phyloP scores from a whole-genome alignment of 2,888 invertebrate species.

The Koerneria pararmatus region DNA sequence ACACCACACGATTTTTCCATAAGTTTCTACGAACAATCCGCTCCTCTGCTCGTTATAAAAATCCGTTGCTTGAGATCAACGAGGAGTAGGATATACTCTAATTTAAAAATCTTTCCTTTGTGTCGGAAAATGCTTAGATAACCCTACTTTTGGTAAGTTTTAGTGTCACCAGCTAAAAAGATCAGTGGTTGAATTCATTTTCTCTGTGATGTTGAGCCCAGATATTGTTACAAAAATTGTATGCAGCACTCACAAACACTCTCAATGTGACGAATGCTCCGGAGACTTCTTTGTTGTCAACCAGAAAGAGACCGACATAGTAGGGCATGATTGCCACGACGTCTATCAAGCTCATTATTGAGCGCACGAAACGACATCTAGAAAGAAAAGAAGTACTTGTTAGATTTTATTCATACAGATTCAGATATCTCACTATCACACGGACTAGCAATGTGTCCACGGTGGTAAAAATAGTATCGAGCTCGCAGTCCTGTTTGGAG shows the following conservation, averaged over 20 bases:
- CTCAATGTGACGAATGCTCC: constrained; percentile 97
- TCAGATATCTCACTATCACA: too few species aligned
- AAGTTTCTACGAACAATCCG: too few species aligned
- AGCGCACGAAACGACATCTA: constrained; percentile 89
- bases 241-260: constrained; percentile 71
- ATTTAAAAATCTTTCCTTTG: too few species aligned
- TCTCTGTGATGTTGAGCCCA: neutral
- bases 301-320: constrained; percentile 91
- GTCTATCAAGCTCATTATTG: constrained; percentile 98
- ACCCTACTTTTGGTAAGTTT: too few species aligned
- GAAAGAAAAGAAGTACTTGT: constrained; percentile 1
- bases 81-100: too few species aligned
- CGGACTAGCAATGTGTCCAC: too few species aligned
- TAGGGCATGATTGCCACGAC: constrained; percentile 98
- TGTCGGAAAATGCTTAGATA: too few species aligned
- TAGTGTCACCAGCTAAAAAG: too few species aligned
- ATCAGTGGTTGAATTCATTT: neutral
- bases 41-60: too few species aligned
- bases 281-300: constrained; percentile 68
- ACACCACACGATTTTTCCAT: too few species aligned
- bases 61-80: too few species aligned
- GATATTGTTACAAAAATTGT: neutral
- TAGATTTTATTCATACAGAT: neutral
- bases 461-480: too few species aligned
- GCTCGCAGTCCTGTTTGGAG: neutral